A percentile compares a stretch with the other conserved stretches of the same genome.
Conservation (phyloP, 2,113 vertebrate genomes). For the Hippolais icterina region DNA sequence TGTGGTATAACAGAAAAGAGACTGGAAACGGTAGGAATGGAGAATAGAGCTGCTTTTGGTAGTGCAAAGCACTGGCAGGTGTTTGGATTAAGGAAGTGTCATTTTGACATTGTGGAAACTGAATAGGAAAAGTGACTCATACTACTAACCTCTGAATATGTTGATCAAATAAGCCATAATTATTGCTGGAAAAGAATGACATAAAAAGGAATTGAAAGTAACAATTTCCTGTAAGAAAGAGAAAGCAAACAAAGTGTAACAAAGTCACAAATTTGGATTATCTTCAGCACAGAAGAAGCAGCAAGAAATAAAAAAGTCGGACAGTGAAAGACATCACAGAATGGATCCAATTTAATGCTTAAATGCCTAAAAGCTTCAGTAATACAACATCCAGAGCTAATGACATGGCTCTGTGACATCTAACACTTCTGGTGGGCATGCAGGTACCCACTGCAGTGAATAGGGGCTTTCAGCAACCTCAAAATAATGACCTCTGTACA, state of each 20-base stretch:
- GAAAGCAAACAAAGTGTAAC: background rate
- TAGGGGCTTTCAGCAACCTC: background rate
- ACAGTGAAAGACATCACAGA: background rate
- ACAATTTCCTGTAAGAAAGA: background rate
- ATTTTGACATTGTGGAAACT: background rate
- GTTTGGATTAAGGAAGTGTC: background rate
- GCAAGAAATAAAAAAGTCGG: conserved; percentile 13
- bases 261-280: background rate
- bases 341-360: background rate
- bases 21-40: background rate
- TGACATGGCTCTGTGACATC: background rate
- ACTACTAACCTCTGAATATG: background rate
- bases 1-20: background rate
- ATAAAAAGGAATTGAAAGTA: background rate
- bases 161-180: background rate
- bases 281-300: background rate
- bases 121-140: background rate
- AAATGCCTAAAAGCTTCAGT: background rate
- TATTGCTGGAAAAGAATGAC: background rate
- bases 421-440: background rate
- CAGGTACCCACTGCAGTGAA: background rate
- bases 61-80: background rate
- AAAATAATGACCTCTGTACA: background rate
- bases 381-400: background rate
- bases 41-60: background rate